Evolutionary conservation across 2,113 vertebrate species (phyloP).

Genomic region (Taxidea taxus): DNA sequence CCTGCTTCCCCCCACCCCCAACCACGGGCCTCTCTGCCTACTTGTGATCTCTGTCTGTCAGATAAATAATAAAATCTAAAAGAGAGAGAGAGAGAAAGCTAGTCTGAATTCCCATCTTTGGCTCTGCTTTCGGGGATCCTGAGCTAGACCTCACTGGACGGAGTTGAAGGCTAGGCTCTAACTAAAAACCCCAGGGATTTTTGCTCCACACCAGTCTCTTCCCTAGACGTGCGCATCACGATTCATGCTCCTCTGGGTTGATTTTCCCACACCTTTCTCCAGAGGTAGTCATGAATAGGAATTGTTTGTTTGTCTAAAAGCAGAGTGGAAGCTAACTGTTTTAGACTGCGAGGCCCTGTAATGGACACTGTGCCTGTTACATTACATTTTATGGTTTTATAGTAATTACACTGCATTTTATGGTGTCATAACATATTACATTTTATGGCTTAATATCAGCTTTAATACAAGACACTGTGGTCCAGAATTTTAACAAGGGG

Average conservation of each 20-base stretch:
- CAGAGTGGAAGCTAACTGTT: neutral
- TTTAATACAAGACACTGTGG: neutral
- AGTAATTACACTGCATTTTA: constrained; percentile 67
- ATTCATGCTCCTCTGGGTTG: neutral
- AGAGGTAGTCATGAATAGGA: constrained; percentile 11
- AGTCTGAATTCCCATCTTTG: neutral
- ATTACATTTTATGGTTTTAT: constrained; percentile 72
- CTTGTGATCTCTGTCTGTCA: too few species aligned
- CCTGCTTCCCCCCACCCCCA: too few species aligned
- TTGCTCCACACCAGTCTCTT: neutral
- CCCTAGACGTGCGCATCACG: fast-evolving
- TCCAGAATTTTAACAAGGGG: constrained; percentile 75
- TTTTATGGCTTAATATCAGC: constrained; percentile 73
- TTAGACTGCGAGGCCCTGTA: neutral
- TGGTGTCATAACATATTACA: constrained; percentile 72
- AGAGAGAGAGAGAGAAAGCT: neutral
- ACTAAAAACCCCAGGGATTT: neutral
- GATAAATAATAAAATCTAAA: too few species aligned
- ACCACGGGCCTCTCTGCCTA: too few species aligned
- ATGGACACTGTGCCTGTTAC: constrained; percentile 58
- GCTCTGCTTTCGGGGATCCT: neutral
- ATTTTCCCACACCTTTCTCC: neutral
- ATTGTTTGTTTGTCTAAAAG: constrained; percentile 61
- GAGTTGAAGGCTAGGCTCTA: neutral
- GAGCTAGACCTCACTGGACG: neutral